A percentile compares a stretch with the other conserved stretches of the same genome.
Evolutionary conservation across 2,797 vertebrate species (phyloP).

Genomic region (Rhabdophis nuchalis): DNA sequence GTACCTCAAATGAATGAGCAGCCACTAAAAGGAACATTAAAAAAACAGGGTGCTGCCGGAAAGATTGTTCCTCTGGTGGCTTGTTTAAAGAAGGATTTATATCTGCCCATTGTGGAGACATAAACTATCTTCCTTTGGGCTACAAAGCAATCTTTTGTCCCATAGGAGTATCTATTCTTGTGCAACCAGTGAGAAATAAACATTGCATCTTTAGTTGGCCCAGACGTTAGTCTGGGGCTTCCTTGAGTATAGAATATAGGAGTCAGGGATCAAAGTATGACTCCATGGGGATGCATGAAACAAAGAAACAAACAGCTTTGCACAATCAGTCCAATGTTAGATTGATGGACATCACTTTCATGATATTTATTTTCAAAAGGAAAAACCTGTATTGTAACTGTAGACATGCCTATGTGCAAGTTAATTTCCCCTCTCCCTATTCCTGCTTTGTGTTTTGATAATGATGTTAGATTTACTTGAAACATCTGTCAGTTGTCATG

Average conservation of each 20-base stretch:
- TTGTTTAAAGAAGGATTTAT: conserved; percentile 47
- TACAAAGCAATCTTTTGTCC: background rate
- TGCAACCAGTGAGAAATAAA: background rate
- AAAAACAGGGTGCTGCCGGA: conserved; percentile 41
- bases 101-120: conserved; percentile 41
- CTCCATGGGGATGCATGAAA: background rate
- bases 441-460: background rate
- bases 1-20: conserved; percentile 25
- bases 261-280: background rate
- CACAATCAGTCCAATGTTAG: background rate
- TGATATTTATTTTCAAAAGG: background rate
- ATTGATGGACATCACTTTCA: background rate
- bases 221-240: background rate
- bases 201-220: background rate
- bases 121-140: background rate
- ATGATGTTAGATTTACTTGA: background rate
- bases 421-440: background rate
- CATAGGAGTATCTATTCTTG: background rate
- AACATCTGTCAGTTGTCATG: background rate
- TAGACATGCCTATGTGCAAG: background rate
- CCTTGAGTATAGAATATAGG: background rate
- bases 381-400: background rate
- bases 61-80: conserved; percentile 44
- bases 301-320: background rate
- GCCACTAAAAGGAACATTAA: conserved; percentile 44